Conservation (phyloP, 1,140 invertebrate species). For the Drosophila virilis region DNA sequence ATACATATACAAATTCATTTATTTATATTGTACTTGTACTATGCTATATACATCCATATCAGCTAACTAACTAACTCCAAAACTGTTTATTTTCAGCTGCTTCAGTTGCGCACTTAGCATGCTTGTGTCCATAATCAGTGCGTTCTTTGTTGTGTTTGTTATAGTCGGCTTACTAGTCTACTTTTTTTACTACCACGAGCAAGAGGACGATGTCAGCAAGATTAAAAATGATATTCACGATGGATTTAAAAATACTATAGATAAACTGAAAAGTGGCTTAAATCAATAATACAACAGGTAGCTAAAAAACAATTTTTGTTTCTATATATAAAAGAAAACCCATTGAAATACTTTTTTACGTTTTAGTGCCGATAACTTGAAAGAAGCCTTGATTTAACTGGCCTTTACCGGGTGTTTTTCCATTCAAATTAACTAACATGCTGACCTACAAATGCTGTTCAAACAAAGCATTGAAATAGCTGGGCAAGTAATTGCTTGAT, state of each 20-base stretch:
- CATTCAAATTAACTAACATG: conserved; percentile 1
- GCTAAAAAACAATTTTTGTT: neutral
- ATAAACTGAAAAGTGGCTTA: conserved; percentile 58
- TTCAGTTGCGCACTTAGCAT: conserved; percentile 74
- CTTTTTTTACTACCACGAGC: conserved; percentile 67
- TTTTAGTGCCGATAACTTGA: conserved; percentile 17
- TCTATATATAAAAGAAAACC: neutral
- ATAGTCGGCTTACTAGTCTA: conserved; percentile 68
- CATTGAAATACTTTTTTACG: neutral
- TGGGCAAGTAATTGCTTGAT: neutral
- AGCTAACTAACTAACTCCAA: too few relatives aligned
- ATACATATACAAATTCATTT: too few relatives aligned
- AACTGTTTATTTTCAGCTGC: conserved; percentile 58
- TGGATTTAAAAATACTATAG: conserved; percentile 38
- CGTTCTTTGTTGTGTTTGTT: conserved; percentile 71
- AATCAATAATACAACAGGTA: conserved; percentile 28
- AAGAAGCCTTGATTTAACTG: neutral
- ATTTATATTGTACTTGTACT: too few relatives aligned
- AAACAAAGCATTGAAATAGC: neutral
- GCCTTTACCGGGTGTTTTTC: neutral
- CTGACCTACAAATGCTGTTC: conserved; percentile 13
- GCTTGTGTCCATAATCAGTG: conserved; percentile 68
- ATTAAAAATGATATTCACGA: conserved; percentile 52
- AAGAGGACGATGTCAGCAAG: conserved; percentile 56
- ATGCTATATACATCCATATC: too few relatives aligned